Evolutionary conservation across 2,797 vertebrate genomes (phyloP).

Genomic region (Furcifer pardalis): DNA sequence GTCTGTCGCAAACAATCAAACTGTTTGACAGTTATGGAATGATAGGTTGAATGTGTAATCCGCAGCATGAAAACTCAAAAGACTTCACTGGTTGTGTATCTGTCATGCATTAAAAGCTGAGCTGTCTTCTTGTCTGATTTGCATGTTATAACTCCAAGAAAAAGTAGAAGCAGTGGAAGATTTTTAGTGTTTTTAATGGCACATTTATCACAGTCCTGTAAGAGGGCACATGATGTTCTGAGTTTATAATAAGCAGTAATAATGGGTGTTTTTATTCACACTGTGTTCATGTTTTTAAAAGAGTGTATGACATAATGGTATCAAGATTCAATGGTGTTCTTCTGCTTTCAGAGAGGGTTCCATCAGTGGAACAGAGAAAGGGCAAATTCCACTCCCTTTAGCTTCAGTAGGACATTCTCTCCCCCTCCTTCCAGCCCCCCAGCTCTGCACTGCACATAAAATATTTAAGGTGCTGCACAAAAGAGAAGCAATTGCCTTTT

Average conservation of each 20-base stretch:
- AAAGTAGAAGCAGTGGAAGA: constrained; percentile 28
- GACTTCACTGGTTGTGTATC: background rate
- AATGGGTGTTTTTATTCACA: constrained; percentile 42
- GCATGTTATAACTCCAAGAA: constrained; percentile 8
- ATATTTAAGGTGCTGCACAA: background rate
- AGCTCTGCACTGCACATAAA: background rate
- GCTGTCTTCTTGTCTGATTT: background rate
- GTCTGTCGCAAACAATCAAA: background rate
- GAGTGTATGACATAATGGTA: too few relatives aligned
- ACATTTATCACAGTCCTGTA: constrained; percentile 14
- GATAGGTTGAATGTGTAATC: constrained; percentile 8
- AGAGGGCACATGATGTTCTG: background rate
- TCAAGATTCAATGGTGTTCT: background rate
- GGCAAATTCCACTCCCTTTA: background rate
- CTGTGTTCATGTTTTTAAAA: too few relatives aligned
- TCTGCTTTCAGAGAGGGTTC: background rate
- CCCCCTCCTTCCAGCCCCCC: background rate
- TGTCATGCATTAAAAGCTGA: background rate
- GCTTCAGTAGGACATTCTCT: background rate
- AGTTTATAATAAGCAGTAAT: constrained; percentile 14
- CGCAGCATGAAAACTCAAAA: constrained; percentile 30
- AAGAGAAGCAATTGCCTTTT: background rate
- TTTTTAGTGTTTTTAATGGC: background rate
- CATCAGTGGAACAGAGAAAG: background rate
- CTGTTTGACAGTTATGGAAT: background rate